These are phyloP conservation scores for Meandrina meandrites DNA, from an alignment of 92 coral and sea anemone species.

Conservation along the genomic window DNA sequence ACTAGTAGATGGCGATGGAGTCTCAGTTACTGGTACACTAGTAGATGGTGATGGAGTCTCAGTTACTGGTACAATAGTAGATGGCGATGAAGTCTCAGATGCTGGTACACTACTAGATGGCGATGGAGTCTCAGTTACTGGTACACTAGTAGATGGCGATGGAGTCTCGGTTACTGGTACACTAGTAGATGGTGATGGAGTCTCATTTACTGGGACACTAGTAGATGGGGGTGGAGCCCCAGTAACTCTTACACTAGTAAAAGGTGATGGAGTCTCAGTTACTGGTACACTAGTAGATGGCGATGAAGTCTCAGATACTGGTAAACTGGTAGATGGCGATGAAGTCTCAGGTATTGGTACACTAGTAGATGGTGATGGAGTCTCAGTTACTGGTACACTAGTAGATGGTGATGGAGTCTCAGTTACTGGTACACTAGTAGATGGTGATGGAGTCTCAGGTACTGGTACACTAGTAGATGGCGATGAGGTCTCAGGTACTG, in stretches of 20 bases:
- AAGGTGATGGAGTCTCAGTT: neutral
- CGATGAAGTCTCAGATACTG: neutral
- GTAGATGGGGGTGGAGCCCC: neutral
- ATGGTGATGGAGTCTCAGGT: neutral
- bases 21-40: neutral
- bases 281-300: neutral
- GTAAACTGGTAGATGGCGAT: neutral
- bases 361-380: neutral
- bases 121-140: neutral
- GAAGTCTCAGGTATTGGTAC: neutral
- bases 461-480: neutral
- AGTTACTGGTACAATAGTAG: neutral
- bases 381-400: neutral
- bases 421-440: neutral
- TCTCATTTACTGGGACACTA: neutral
- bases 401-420: neutral
- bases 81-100: neutral
- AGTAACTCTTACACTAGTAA: neutral
- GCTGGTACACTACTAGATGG: neutral
- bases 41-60: neutral
- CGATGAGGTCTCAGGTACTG: neutral
- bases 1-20: neutral
- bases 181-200: neutral
- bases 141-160: neutral
- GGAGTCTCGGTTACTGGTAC: neutral